Conservation (phyloP, 2,113 vertebrate species). For the Caracal caracal region DNA sequence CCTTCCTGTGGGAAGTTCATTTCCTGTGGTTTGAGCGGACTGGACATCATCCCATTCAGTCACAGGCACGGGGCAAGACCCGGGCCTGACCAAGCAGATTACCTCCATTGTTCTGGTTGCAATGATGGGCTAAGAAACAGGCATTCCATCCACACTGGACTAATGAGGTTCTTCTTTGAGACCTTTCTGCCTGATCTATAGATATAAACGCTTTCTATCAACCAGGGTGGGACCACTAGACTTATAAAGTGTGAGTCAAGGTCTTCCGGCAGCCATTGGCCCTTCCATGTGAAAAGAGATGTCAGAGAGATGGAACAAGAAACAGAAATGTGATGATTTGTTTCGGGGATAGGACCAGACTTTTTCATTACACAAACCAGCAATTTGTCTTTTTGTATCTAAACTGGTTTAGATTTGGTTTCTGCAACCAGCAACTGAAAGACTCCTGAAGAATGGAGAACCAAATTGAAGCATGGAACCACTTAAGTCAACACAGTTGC, state of each 20-base stretch:
- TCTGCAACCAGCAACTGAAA: background rate
- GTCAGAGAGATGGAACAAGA: background rate
- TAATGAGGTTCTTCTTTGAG: background rate
- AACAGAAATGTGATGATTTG: background rate
- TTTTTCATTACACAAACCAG: background rate
- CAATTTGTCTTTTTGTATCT: background rate
- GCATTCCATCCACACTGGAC: background rate
- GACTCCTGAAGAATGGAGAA: too few species aligned
- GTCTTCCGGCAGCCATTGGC: background rate
- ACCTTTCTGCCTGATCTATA: background rate
- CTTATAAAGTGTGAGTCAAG: background rate
- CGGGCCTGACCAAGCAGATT: background rate
- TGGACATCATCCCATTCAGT: background rate
- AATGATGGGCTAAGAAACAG: background rate
- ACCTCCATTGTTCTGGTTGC: too few species aligned
- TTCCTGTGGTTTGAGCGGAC: background rate
- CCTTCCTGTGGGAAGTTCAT: background rate
- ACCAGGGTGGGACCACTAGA: background rate
- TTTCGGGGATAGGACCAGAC: background rate
- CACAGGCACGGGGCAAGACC: background rate
- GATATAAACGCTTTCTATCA: background rate
- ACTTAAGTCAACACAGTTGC: rapidly evolving
- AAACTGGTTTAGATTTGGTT: background rate
- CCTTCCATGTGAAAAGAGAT: background rate
- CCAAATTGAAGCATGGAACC: background rate